Percentiles rank a stretch among this genome's conserved stretches.
Conservation (phyloP, 2,113 vertebrate species). For the Castor canadensis region DNA sequence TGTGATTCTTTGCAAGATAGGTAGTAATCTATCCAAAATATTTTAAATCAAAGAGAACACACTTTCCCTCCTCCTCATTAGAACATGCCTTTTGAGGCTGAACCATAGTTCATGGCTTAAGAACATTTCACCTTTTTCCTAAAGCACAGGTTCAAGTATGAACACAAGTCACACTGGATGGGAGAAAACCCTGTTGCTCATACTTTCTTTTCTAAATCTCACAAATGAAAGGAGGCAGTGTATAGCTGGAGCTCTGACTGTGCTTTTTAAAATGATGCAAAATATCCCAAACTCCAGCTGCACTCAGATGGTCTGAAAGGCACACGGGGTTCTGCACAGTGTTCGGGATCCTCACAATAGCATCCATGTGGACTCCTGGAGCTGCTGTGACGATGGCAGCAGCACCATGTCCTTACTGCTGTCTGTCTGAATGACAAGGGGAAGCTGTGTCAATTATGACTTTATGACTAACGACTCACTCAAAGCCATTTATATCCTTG, state of each 20-base stretch:
- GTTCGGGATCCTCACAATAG: background rate
- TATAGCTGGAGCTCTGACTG: background rate
- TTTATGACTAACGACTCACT: constrained; percentile 59
- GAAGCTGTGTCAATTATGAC: constrained; percentile 48
- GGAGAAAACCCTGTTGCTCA: background rate
- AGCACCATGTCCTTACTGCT: background rate
- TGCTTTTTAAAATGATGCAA: constrained; percentile 9
- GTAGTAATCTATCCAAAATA: background rate
- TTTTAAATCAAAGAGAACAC: constrained; percentile 38
- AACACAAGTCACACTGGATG: background rate
- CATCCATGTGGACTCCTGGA: rapidly evolving
- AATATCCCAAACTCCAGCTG: background rate
- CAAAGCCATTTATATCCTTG: constrained; percentile 56
- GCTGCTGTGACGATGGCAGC: background rate
- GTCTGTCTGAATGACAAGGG: constrained; percentile 44
- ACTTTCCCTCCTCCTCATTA: constrained; percentile 12
- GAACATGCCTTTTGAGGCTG: background rate
- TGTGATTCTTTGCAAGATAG: background rate
- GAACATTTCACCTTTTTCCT: background rate
- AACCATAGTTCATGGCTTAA: background rate
- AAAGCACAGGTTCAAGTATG: constrained; percentile 2
- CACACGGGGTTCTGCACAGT: background rate
- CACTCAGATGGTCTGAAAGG: background rate
- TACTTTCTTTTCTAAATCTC: background rate
- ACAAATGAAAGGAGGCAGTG: background rate